Conservation (phyloP, 2,797 vertebrate genomes). For the Sebastes itinus region DNA sequence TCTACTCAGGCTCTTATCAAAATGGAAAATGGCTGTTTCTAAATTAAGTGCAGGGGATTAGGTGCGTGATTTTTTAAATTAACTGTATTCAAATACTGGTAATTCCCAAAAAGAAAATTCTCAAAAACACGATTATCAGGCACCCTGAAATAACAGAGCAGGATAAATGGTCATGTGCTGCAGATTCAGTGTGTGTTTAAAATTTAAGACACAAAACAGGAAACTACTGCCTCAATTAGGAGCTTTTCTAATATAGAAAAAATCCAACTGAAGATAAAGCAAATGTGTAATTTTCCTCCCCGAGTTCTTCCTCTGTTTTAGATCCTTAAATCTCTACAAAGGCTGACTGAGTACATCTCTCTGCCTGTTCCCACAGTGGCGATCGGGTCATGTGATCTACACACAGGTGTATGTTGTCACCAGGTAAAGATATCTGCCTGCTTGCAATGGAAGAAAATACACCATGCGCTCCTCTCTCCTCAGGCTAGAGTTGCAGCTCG, state of each 20-base stretch:
- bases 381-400: conserved; percentile 49
- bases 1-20: conserved; percentile 48
- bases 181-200: not conserved
- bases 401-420: conserved; percentile 56
- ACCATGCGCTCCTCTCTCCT: conserved; percentile 9
- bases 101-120: conserved; percentile 50
- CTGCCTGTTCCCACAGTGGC: conserved; percentile 38
- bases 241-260: not conserved
- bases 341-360: not conserved
- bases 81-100: conserved; percentile 54
- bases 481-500: conserved; percentile 47
- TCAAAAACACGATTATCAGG: conserved; percentile 51
- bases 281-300: not conserved
- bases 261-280: not conserved
- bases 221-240: not conserved
- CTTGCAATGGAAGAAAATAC: conserved; percentile 52
- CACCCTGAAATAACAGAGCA: conserved; percentile 41
- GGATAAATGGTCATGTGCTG: conserved; percentile 38
- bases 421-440: conserved; percentile 52
- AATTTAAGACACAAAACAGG: conserved; percentile 3
- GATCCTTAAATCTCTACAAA: not conserved
- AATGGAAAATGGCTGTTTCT: conserved; percentile 58
- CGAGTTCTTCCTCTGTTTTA: not conserved
- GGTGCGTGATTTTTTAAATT: conserved; percentile 47
- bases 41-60: conserved; percentile 64